Conservation (phyloP, 2,888 invertebrate genomes). For the Spialia ferax region DNA sequence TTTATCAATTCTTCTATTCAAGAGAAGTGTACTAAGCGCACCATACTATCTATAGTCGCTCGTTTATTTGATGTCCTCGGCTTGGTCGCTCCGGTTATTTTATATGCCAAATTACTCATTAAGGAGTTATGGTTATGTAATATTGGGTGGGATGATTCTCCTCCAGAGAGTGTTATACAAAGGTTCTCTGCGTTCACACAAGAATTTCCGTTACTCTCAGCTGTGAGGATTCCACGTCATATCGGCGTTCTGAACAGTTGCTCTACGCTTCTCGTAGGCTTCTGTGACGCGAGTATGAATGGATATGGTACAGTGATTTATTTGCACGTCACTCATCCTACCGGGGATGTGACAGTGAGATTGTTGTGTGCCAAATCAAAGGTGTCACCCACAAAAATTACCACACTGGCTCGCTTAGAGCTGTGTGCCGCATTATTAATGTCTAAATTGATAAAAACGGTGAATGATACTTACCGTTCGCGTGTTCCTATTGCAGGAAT, state of each 20-base stretch:
- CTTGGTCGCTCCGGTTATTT: neutral
- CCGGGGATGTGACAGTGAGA: neutral
- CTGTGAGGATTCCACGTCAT: neutral
- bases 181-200: neutral
- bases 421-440: neutral
- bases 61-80: neutral
- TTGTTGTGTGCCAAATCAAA: neutral
- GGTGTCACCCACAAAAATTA: neutral
- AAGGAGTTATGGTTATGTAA: slow-evolving; percentile 1
- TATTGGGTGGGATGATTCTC: neutral
- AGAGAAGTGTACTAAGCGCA: neutral
- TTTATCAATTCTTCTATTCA: neutral
- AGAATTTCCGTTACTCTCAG: neutral
- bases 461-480: neutral
- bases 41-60: neutral
- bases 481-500: neutral
- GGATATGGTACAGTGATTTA: neutral
- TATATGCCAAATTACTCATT: neutral
- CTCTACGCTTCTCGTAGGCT: neutral
- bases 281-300: neutral
- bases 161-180: neutral
- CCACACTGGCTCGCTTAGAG: neutral
- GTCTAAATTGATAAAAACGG: neutral
- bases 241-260: neutral
- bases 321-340: neutral